Base-by-base conservation (phyloP, 1,140 invertebrate genomes). In the Laodelphax striatellus region DNA sequence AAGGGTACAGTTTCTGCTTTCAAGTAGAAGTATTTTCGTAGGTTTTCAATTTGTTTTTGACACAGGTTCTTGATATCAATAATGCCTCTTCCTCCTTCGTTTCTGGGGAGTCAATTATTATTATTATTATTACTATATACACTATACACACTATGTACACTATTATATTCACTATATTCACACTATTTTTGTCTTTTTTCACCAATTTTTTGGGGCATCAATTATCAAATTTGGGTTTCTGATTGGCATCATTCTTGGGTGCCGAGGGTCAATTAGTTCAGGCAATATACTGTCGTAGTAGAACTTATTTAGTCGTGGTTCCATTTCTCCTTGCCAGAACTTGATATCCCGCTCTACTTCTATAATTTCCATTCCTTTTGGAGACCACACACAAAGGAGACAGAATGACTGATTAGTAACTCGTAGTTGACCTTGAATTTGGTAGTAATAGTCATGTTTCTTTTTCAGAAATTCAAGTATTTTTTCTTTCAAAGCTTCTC, bases 231-330 rank as follows among this genome's bases (percentile, higher is more conserved):
- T 21, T 10, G 69, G 67, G 28, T 70, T 61, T 60, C 62, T 57
- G n/a, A 71, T 68, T 9, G 59, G 55, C 65, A 69, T 66, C 58
- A 53, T 52, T 64, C 68, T 62, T 14, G 63, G 62, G 22, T 57
- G 38, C 5, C 69, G 55, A 46, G 69, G 65, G 55, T 74, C 71
- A 2, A 73, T 42, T 8, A 71, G 67, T 67, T 72, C 71, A 1
- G 69, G 67, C n/a, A 71, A 46, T 21, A 73, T 22, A 55, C 69
- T 70, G 9, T 69, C 58, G 8, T 50, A 57, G 56, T 70, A 71
- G 63, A 73, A 73, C 13, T 17, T 21, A 6, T 11, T 57, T 16
- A 73, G 58, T 17, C 64, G 50, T 0, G 28, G 10, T 24, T 52
- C 13, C 64, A 68, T 66, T 34, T 58, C 38, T 67, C 64, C 67